Evolutionary conservation across 2,888 invertebrate species (phyloP), one percentile per base, ranked within the genome.

Genomic region (Schizaphis graminum): DNA sequence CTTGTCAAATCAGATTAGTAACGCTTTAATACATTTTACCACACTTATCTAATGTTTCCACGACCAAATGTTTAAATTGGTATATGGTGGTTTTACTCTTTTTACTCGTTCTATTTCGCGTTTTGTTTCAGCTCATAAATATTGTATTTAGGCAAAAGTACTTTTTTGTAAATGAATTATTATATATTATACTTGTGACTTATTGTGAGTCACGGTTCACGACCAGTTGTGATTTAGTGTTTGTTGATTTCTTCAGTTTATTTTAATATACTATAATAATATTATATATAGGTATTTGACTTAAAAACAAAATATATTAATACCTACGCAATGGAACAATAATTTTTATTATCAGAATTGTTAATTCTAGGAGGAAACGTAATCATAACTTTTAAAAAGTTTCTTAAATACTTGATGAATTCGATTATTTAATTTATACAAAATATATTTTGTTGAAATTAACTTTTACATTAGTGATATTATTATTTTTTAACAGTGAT

Each of bases 1-100:
- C 49, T 77, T 49, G 77, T 91, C 77, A 41, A 91, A 77, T 77
- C 91, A 16, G 77, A 84, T 91, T 91, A 84, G 35, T 77, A 84
- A 77, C 91, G 53, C 77, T 53, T 53, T 49, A 91, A 53, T 53
- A 77, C 77, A 13, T 91, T 89, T 91, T 53, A 91, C 49, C 49
- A 35, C 77, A 53, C 77, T 91, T 91, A 84, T 53, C 49, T 41
- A 77, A 77, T 53, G 77, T 49, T 91, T 91, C 49, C 11, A 26
- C 77, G 13, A 49, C 67, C 24, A 77, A 77, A 77, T 49, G 77
- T 91, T 77, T 26, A 53, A 91, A 91, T 53, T 41, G 28, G 44
- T 89, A 61, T 89, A 24, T 91, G 21, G n/a, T 61, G n/a, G n/a
- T n/a, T n/a, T n/a, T n/a, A n/a, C n/a, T 90, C 41, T 56, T 53